These are phyloP conservation scores for Agriopis marginaria DNA, from an alignment of 2,888 invertebrate species.

Conservation along the genomic window DNA sequence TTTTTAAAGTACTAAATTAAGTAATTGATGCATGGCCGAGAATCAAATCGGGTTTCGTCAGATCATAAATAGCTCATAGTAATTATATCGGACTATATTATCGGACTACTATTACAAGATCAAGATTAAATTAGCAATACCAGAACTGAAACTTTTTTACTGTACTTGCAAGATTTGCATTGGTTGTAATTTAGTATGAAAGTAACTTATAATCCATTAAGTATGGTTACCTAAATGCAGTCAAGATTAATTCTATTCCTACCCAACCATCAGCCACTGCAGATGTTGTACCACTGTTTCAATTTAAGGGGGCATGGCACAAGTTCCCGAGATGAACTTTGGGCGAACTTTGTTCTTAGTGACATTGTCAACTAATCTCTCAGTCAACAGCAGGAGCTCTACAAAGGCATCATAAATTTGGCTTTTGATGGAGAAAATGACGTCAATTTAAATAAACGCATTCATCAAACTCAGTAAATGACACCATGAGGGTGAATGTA, in stretches of 20 bases:
- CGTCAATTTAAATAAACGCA: conserved; percentile 1
- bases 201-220: neutral
- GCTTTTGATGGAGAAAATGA: conserved; percentile 40
- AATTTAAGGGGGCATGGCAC: conserved; percentile 79
- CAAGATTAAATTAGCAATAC: no score
- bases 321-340: conserved; percentile 79
- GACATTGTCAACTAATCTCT: conserved; percentile 85
- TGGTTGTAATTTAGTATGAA: no score
- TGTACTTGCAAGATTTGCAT: no score
- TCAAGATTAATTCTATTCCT: conserved; percentile 67
- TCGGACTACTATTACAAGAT: no score
- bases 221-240: conserved; percentile 23
- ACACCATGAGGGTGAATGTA: neutral
- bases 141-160: no score
- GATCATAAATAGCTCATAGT: no score
- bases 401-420: conserved; percentile 60
- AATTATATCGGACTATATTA: no score
- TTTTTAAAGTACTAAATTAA: no score
- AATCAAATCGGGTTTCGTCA: no score
- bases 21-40: no score
- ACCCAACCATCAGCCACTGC: conserved; percentile 77
- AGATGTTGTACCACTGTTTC: conserved; percentile 83
- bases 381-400: conserved; percentile 63
- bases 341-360: conserved; percentile 74
- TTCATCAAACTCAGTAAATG: neutral